Base-by-base conservation (phyloP, 2,888 invertebrate genomes). In the Mantis religiosa region DNA sequence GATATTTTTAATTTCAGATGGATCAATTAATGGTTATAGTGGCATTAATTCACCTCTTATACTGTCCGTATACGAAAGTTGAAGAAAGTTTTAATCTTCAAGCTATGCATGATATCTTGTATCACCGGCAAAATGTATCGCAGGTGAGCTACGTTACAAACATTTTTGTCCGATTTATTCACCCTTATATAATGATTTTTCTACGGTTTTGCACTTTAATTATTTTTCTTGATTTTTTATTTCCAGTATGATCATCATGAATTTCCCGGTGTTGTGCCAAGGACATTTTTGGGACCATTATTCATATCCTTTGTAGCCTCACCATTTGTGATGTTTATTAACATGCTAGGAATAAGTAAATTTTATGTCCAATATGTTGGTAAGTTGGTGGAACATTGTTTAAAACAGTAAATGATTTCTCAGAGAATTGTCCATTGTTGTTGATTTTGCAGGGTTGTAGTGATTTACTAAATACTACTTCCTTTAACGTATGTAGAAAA, bases 11-110 rank as follows among this genome's bases (percentile, higher is more conserved):
- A 15, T 89, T 84, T 27, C 82, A 89, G 89, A 97, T 97, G 97
- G 96, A 96, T 93, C 95, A 96, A 92, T 28, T 97, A 93, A 93
- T 97, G 91, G 95, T 96, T 92, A 93, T 97, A 91, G 95, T 97
- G 91, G 97, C 97, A 90, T 95, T 96, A 91, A 95, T 97, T 91
- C 97, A 98, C 93, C 94, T 99, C 89, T 93, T 98, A 90, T 95
- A 97, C 91, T 98, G 98, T 92, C 99, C 99, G 88, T 99, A 97
- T 93, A 99, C 99, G 7, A 99, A 99, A 96, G 99, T 99, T 87
- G 99, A 99, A 94, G 99, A 99, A 94, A 99, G 99, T 94, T 99
- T 99, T 93, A 99, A 99, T 94, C 94, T 99, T 89, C 99, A 99
- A 94, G 99, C 99, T 30, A 97, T 97, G 93, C 99, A 99, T 94